Evolutionary conservation across 2,113 vertebrate species (phyloP).

Genomic region (Archocentrus centrarchus): DNA sequence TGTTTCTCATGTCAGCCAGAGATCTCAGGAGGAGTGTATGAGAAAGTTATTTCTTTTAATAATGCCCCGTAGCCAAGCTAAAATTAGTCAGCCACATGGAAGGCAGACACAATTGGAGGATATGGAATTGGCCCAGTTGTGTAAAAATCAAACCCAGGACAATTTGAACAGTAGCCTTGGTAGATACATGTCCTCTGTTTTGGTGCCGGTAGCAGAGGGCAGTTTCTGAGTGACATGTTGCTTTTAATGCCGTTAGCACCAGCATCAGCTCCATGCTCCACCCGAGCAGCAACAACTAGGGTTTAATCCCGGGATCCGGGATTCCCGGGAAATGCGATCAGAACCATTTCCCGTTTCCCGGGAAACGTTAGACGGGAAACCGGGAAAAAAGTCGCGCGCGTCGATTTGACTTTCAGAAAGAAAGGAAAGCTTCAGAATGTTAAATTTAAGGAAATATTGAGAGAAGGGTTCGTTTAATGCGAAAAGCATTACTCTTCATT

Average conservation of each 20-base stretch:
- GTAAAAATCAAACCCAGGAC: conserved; percentile 56
- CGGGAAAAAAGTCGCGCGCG: too few species aligned
- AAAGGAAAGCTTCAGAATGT: too few species aligned
- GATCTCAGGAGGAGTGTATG: conserved; percentile 34
- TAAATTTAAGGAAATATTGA: too few species aligned
- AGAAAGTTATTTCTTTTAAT: conserved; percentile 66
- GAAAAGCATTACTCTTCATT: too few species aligned
- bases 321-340: too few species aligned
- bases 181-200: conserved; percentile 57
- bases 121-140: conserved; percentile 60
- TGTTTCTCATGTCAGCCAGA: conserved; percentile 11
- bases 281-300: conserved; percentile 13
- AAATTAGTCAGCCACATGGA: conserved; percentile 63
- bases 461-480: too few species aligned
- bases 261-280: conserved; percentile 36
- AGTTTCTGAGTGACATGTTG: conserved; percentile 43
- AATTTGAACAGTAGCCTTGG: conserved; percentile 69
- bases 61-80: conserved; percentile 53
- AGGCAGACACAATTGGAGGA: conserved; percentile 71
- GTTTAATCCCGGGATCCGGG: too few species aligned
- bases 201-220: conserved; percentile 42
- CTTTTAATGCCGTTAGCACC: conserved; percentile 14
- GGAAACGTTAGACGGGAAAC: too few species aligned
- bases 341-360: too few species aligned
- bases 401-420: too few species aligned